Evolutionary conservation across 2,888 invertebrate species (phyloP).

Genomic region (Tetragonisca angustula): DNA sequence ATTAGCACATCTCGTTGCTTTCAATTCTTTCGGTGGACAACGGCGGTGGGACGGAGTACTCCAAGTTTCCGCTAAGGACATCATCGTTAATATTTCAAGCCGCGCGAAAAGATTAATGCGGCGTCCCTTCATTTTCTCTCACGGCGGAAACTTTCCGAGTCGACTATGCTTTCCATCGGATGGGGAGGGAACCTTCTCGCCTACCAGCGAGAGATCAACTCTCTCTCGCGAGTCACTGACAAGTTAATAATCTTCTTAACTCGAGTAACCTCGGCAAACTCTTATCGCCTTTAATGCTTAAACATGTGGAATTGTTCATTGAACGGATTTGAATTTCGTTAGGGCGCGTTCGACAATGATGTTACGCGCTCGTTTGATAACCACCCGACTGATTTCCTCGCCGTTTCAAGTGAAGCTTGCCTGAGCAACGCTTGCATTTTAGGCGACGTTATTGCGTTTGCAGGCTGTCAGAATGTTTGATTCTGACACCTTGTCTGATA

Average conservation of each 20-base stretch:
- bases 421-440: background rate
- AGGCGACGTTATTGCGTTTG: background rate
- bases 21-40: slow-evolving; percentile 33
- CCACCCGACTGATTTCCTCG: too few relatives aligned
- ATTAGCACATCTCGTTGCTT: slow-evolving; percentile 48
- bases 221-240: slow-evolving; percentile 24
- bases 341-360: too few relatives aligned
- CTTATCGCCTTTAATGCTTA: background rate
- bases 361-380: too few relatives aligned
- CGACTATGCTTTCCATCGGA: slow-evolving; percentile 22
- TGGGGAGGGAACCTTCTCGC: slow-evolving; percentile 1
- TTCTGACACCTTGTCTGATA: too few relatives aligned
- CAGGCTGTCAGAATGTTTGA: background rate
- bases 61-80: slow-evolving; percentile 50
- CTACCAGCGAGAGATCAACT: slow-evolving; percentile 50
- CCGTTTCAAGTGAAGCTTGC: too few relatives aligned
- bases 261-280: background rate
- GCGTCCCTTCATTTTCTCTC: slow-evolving; percentile 19
- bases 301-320: slow-evolving; percentile 1
- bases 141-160: slow-evolving; percentile 30
- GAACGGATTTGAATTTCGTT: background rate
- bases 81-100: slow-evolving; percentile 54
- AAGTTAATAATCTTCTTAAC: slow-evolving; percentile 53
- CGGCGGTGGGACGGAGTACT: background rate
- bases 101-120: slow-evolving; percentile 56